Percentiles rank a stretch among this genome's conserved stretches.
Conservation (phyloP, 2,888 invertebrate species). For the Drosophila kambysellisi region DNA sequence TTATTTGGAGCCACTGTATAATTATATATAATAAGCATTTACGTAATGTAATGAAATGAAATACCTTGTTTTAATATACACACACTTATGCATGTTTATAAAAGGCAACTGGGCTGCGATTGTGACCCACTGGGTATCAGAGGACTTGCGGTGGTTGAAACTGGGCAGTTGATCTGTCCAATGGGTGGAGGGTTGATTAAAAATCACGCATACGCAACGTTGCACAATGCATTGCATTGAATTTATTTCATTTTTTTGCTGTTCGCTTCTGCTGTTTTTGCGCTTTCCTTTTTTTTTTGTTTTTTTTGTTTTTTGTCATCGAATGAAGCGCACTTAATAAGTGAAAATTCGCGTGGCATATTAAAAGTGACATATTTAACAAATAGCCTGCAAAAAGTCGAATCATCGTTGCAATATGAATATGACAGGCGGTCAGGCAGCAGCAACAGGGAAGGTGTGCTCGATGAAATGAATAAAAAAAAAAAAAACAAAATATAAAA, state of each 20-base stretch:
- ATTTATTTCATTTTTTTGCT: conserved; percentile 24
- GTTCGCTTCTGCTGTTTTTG: conserved; percentile 6
- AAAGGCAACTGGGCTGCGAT: conserved; percentile 36
- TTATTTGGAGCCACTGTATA: conserved; percentile 32
- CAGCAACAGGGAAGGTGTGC: neutral
- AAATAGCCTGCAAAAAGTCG: conserved; percentile 64
- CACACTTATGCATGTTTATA: conserved; percentile 11
- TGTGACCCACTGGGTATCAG: conserved; percentile 28
- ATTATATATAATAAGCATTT: conserved; percentile 36
- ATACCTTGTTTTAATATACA: conserved; percentile 48
- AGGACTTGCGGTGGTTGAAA: conserved; percentile 10
- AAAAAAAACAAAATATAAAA: neutral
- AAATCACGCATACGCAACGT: conserved; percentile 69
- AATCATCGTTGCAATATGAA: conserved; percentile 57
- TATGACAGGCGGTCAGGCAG: conserved; percentile 56
- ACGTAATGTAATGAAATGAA: conserved; percentile 55
- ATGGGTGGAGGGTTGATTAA: conserved; percentile 60
- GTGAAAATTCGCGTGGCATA: conserved; percentile 71
- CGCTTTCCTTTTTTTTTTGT: conserved; percentile 26
- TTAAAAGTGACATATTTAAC: conserved; percentile 75
- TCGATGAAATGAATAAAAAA: conserved; percentile 1
- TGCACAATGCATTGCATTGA: conserved; percentile 53
- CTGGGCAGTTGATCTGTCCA: conserved; percentile 22
- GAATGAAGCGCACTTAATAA: conserved; percentile 72
- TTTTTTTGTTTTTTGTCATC: conserved; percentile 43